Evolutionary conservation across 2,113 vertebrate genomes (phyloP), one percentile per base, ranked within the genome.

Genomic region (Phylloscopus trochiloides): DNA sequence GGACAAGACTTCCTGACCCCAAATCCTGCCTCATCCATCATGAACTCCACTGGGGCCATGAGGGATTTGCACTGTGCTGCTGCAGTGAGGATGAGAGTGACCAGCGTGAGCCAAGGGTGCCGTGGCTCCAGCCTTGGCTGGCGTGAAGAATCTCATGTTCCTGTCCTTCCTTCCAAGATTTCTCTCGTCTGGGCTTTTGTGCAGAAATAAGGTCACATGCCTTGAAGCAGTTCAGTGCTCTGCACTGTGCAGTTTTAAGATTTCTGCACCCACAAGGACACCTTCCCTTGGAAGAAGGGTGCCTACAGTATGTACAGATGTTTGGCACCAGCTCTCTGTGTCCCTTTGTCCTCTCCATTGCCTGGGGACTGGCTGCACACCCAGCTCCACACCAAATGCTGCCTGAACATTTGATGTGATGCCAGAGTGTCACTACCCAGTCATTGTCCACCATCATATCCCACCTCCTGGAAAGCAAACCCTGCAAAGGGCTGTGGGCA

Each of bases 231-330:
- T 65, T 78, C 15, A 47, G 25, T 22, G 29, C 34, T 89, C 68
- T 62, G 19, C 5, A 10, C 36, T 74, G 32, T 13, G 36, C 5
- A 26, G 6, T 50, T 66, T 15, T 47, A 65, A 70, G 51, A 57
- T 11, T 67, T 51, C 38, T 80, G 6, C 3, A 5, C 25, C 50
- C 31, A 14, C 36, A 16, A 5, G 13, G 42, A 28, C 54, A 17
- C 66, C 10, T 34, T 94, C 59, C n/a, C 58, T 45, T 86, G 54
- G 20, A 67, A 61, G 58, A 76, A 78, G 18, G 12, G 29, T 34
- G 20, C 0, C 0, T 34, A 43, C 0, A 0, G 25, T 2, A 0
- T 10, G 15, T 10, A 6, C 1, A 0, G 1, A 10, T 15, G 6
- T 6, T 8, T 65, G 28, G 36, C n/a, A 68, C n/a, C 36, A 61